A percentile compares a stretch with the other conserved stretches of the same genome.
phyloP scores from a whole-genome alignment of 2,113 vertebrate species.

The Callipepla californica region DNA sequence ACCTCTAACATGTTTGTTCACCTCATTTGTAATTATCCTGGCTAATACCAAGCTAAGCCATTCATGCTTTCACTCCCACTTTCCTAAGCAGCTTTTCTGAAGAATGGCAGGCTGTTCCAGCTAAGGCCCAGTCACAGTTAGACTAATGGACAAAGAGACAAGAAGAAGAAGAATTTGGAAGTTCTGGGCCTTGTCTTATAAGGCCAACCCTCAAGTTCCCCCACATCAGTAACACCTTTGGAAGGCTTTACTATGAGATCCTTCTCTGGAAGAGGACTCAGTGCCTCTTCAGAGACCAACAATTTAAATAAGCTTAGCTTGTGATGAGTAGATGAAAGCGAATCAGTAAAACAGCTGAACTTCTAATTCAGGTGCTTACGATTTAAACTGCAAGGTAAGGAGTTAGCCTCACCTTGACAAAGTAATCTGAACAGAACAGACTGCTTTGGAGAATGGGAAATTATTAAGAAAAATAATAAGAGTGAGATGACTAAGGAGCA shows the following conservation, averaged over 20 bases:
- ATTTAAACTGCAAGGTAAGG: neutral
- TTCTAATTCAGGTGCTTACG: neutral
- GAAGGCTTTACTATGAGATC: neutral
- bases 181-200: neutral
- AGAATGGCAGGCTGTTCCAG: neutral
- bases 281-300: neutral
- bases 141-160: neutral
- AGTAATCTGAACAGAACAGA: neutral
- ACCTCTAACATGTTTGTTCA: neutral
- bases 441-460: neutral
- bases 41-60: neutral
- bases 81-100: neutral
- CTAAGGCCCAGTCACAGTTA: neutral
- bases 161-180: neutral
- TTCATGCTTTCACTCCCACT: neutral
- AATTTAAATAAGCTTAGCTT: neutral
- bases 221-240: neutral
- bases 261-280: neutral
- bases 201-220: neutral
- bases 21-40: neutral
- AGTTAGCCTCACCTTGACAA: neutral
- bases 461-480: neutral
- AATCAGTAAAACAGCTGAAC: neutral
- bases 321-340: accelerated
- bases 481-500: neutral